A percentile compares a stretch with the other conserved stretches of the same genome.
Evolutionary conservation across 2,113 vertebrate genomes (phyloP).

Genomic region (Marmota monax): DNA sequence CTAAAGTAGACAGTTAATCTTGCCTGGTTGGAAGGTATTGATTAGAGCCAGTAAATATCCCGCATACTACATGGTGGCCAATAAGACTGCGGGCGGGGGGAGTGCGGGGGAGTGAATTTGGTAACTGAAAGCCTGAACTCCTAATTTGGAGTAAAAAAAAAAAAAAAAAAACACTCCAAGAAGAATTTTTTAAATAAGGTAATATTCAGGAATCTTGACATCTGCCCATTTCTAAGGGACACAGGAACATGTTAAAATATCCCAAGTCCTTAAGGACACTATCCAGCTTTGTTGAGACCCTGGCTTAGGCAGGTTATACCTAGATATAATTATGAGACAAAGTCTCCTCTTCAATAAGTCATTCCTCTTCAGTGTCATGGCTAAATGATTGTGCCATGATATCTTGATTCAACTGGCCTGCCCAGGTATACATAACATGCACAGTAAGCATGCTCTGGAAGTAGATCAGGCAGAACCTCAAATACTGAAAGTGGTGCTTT

Average conservation of each 20-base stretch:
- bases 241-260: neutral
- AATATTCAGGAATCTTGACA: neutral
- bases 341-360: neutral
- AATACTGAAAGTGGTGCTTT: neutral
- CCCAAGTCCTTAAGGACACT: neutral
- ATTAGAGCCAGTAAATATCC: constrained; percentile 48
- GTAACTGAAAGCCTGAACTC: constrained; percentile 32
- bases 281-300: neutral
- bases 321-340: neutral
- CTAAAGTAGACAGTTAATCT: constrained; percentile 61
- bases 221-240: neutral
- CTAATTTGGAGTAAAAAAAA: neutral
- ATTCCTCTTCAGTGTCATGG: neutral
- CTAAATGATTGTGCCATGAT: neutral
- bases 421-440: neutral
- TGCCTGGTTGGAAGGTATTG: constrained; percentile 35
- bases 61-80: constrained; percentile 30
- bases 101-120: neutral
- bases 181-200: neutral
- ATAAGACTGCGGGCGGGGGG: neutral
- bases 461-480: neutral
- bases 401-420: neutral
- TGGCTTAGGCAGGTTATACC: neutral
- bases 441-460: neutral
- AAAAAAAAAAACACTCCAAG: neutral